Percentiles rank a stretch among this genome's conserved stretches.
Evolutionary conservation across 2,113 vertebrate genomes (phyloP).

Genomic region (Callithrix jacchus): DNA sequence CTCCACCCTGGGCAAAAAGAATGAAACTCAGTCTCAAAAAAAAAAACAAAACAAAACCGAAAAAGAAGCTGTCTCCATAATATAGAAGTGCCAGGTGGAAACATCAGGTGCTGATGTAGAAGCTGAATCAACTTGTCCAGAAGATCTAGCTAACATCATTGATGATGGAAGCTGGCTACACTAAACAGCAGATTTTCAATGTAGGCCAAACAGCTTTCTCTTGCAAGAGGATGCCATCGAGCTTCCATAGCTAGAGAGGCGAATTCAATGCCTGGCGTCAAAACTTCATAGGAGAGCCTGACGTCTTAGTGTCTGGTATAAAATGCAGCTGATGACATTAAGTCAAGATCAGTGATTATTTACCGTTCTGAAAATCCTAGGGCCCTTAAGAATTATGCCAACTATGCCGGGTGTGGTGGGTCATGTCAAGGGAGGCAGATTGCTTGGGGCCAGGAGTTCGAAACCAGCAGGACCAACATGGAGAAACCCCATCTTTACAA

Average conservation of each 20-base stretch:
- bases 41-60: background rate
- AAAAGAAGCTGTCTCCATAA: background rate
- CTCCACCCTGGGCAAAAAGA: too few relatives aligned
- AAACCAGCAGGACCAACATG: too few relatives aligned
- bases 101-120: background rate
- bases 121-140: background rate
- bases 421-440: too few relatives aligned
- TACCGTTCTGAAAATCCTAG: background rate
- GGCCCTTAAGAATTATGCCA: background rate
- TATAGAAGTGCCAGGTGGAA: background rate
- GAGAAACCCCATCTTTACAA: too few relatives aligned
- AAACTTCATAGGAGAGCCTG: background rate
- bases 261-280: background rate
- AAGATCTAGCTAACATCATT: background rate
- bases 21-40: background rate
- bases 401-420: background rate
- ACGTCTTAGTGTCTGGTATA: background rate
- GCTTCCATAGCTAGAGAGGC: background rate
- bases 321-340: background rate
- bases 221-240: background rate
- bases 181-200: background rate
- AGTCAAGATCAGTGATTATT: background rate
- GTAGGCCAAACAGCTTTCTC: background rate
- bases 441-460: too few relatives aligned
- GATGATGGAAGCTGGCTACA: background rate